A percentile compares a stretch with the other conserved stretches of the same genome.
Evolutionary conservation across 2,888 invertebrate species (phyloP).

Genomic region (Liposcelis brunnea): DNA sequence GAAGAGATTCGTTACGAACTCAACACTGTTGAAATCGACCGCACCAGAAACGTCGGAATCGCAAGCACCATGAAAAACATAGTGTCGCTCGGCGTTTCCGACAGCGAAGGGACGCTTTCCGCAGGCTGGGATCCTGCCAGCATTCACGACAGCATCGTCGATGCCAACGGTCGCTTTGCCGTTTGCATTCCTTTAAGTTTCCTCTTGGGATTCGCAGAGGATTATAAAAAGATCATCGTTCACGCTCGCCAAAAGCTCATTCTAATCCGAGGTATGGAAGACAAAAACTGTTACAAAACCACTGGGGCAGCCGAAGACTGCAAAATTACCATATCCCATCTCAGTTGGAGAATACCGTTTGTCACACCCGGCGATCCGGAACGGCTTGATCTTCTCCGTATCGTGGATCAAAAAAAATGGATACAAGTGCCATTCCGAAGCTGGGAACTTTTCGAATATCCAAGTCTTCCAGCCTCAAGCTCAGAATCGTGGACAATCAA

Average conservation of each 20-base stretch:
- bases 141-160: not conserved
- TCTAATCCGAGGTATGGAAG: conserved; percentile 6
- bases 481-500: conserved; percentile 17
- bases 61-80: not conserved
- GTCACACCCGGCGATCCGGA: conserved; percentile 15
- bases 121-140: too few relatives aligned
- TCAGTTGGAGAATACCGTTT: conserved; percentile 17
- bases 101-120: not conserved
- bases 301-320: conserved; percentile 8
- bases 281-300: conserved; percentile 9
- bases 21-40: conserved; percentile 22
- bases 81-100: not conserved
- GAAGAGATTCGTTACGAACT: conserved; percentile 22
- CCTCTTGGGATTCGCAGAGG: conserved; percentile 17
- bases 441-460: not conserved
- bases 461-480: not conserved
- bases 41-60: conserved; percentile 21
- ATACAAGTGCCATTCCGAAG: not conserved
- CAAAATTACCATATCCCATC: conserved; percentile 13
- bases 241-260: conserved; percentile 9
- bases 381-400: conserved; percentile 13
- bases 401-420: not conserved
- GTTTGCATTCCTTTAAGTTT: conserved; percentile 15
- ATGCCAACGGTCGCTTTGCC: conserved; percentile 2
- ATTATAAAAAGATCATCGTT: conserved; percentile 15